These are phyloP conservation scores for Leptopilina boulardi DNA, from an alignment of 1,140 invertebrate genomes.

Conservation along the genomic window DNA sequence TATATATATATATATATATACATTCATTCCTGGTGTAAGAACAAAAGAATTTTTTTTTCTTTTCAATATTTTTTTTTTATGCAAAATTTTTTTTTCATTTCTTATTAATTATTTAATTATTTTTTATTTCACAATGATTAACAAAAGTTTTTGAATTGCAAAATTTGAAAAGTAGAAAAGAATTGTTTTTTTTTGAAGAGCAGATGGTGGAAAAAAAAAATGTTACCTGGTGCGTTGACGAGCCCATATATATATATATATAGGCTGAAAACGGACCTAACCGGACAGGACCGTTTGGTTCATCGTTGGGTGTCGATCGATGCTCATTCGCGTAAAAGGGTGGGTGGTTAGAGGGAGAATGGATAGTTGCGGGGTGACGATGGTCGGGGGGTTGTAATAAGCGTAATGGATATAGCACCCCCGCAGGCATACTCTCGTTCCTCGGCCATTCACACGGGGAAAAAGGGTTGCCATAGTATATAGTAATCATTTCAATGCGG, in stretches of 20 bases:
- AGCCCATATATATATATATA: not conserved
- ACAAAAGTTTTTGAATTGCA: too few species aligned
- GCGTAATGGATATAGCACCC: conserved; percentile 70
- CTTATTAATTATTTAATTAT: too few species aligned
- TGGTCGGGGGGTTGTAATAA: conserved; percentile 66
- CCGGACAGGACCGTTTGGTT: conserved; percentile 54
- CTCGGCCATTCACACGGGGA: conserved; percentile 39
- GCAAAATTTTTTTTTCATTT: not conserved
- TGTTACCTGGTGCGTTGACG: conserved; percentile 58
- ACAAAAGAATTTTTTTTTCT: not conserved
- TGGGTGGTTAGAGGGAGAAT: conserved; percentile 64
- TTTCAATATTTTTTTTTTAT: not conserved
- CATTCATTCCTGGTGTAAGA: not conserved
- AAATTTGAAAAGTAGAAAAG: not conserved
- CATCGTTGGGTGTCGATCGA: conserved; percentile 71
- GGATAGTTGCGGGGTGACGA: conserved; percentile 57
- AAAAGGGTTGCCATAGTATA: conserved; percentile 49
- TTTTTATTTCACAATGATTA: too few species aligned
- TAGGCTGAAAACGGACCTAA: not conserved
- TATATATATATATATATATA: too few species aligned
- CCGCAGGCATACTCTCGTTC: conserved; percentile 55
- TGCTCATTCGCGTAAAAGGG: conserved; percentile 74
- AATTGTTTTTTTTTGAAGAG: not conserved
- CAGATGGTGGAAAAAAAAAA: conserved; percentile 45
- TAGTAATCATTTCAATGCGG: conserved; percentile 47